phyloP scores from a whole-genome alignment of 2,113 vertebrate genomes.

The Chlorodrepanis virens region DNA sequence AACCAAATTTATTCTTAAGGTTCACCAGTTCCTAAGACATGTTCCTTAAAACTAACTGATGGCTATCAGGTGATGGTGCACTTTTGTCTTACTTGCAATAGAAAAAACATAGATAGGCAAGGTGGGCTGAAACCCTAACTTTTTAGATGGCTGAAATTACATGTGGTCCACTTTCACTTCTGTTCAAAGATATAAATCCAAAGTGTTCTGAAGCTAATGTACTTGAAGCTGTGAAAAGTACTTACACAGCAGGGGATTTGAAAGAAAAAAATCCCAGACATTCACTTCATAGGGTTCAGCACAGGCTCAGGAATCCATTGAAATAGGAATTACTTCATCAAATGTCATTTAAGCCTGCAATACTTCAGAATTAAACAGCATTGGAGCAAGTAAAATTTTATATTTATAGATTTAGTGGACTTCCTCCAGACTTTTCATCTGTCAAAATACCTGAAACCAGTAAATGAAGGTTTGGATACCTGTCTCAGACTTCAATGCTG shows the following conservation, averaged over 20 bases:
- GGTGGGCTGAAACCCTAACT: neutral
- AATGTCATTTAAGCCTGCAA: neutral
- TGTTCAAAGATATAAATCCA: neutral
- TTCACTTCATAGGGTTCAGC: neutral
- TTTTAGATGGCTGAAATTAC: neutral
- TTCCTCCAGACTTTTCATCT: neutral
- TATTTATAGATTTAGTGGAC: neutral
- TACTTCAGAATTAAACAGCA: neutral
- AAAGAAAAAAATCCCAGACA: neutral
- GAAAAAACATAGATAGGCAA: neutral
- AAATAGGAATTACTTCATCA: neutral
- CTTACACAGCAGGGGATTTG: neutral
- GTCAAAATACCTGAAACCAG: neutral
- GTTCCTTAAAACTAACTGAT: neutral
- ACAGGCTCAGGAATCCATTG: neutral
- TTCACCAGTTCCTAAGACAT: neutral
- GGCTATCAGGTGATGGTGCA: neutral
- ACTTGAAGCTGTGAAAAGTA: neutral
- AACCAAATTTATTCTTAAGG: neutral
- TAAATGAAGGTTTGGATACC: neutral
- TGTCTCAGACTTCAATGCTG: neutral
- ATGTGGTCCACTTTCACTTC: neutral
- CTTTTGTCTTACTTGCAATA: neutral
- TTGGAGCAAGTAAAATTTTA: neutral
- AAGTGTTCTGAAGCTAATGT: neutral